Conservation (phyloP, 2,113 vertebrate genomes). For the Leucosticte australis region DNA sequence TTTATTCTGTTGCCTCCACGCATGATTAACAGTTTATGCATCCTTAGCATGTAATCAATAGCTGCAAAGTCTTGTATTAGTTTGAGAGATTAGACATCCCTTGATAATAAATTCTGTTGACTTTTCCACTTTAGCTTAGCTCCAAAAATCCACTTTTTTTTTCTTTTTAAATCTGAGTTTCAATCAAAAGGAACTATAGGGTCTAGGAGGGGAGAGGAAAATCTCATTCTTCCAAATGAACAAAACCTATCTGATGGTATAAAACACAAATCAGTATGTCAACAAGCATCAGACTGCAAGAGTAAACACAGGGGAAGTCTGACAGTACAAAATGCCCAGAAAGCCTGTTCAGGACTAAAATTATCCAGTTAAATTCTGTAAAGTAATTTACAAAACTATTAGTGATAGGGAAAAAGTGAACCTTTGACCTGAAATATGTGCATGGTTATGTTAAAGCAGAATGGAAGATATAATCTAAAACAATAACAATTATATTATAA, state of each 20-base stretch:
- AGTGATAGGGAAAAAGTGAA: slow-evolving; percentile 6
- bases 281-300: slow-evolving; percentile 42
- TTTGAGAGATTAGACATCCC: slow-evolving; percentile 79
- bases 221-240: slow-evolving; percentile 56
- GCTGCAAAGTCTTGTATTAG: slow-evolving; percentile 74
- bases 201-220: slow-evolving; percentile 42
- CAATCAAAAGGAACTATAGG: slow-evolving; percentile 85
- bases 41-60: slow-evolving; percentile 83
- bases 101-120: slow-evolving; percentile 86
- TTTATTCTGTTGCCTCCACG: slow-evolving; percentile 69
- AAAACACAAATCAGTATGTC: slow-evolving; percentile 67
- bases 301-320: slow-evolving; percentile 49
- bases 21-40: slow-evolving; percentile 78
- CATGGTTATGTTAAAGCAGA: not conserved
- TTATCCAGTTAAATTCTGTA: slow-evolving; percentile 30
- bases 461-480: not conserved
- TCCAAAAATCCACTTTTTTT: slow-evolving; percentile 70
- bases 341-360: slow-evolving; percentile 9
- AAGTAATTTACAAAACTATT: slow-evolving; percentile 40
- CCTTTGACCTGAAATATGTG: not conserved
- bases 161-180: not conserved
- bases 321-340: slow-evolving; percentile 35
- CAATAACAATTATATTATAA: not conserved
- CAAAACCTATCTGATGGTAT: slow-evolving; percentile 31
- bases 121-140: slow-evolving; percentile 71